Conservation (phyloP, 1,140 invertebrate genomes). For the Meloidogyne hapla region DNA sequence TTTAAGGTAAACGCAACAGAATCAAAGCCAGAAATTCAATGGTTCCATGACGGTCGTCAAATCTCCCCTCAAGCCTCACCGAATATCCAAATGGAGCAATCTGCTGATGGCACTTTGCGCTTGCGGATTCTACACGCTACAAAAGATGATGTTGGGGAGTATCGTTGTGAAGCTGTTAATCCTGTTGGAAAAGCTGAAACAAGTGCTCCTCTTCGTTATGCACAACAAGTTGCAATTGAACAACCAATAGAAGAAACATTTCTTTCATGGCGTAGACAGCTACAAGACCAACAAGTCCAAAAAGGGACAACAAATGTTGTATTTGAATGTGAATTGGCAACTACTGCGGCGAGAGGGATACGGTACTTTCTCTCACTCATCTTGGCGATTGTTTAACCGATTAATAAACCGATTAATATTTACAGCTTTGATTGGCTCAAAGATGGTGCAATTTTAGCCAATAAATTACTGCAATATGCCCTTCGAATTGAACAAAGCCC, state of each 20-base stretch:
- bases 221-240: constrained; percentile 33
- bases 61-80: constrained; percentile 36
- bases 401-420: not conserved
- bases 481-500: constrained; percentile 69
- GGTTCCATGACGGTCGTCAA: constrained; percentile 55
- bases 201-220: constrained; percentile 47
- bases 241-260: constrained; percentile 29
- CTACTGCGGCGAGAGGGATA: not conserved
- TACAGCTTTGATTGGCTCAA: constrained; percentile 35
- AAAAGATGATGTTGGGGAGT: constrained; percentile 45
- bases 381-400: no score
- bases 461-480: constrained; percentile 19
- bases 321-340: constrained; percentile 49
- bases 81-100: constrained; percentile 47
- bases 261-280: constrained; percentile 32
- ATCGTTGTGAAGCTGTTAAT: constrained; percentile 50
- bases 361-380: not conserved
- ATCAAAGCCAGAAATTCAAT: constrained; percentile 57
- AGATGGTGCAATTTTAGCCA: constrained; percentile 34
- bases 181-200: constrained; percentile 39
- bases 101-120: constrained; percentile 51
- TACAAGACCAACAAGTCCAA: constrained; percentile 32
- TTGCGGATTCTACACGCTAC: constrained; percentile 43
- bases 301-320: constrained; percentile 33
- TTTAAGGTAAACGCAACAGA: constrained; percentile 32